Evolutionary conservation across 2,113 vertebrate genomes (phyloP), one percentile per base, ranked within the genome.

Genomic region (Hyaena hyaena): DNA sequence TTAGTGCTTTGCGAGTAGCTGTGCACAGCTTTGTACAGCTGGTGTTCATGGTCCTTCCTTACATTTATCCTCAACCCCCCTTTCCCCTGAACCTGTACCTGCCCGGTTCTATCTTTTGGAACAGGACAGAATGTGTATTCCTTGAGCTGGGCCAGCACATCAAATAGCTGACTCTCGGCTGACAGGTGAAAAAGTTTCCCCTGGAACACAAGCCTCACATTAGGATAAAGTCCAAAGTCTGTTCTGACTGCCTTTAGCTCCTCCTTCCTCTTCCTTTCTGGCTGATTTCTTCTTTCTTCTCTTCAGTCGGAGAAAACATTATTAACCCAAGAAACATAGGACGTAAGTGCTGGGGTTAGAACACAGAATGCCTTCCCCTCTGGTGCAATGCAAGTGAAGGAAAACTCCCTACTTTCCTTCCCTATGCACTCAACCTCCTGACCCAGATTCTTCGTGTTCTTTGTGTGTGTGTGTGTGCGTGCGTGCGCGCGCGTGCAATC

Each of bases 351-450:
- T 26, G 23, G 48, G 31, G n/a, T 61, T 53, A 66, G 45, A 89
- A n/a, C 43, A 55, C 73, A 86, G 26, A 10, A 45, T 0, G 3
- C 7, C 31, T 33, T 80, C 9, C 16, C 11, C 33, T 50, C 31
- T 68, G 69, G 26, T 21, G 28, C 39, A 33, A 31, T 10, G 10
- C 80, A 63, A 48, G 33, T 8, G 33, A 69, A 74, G 23, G 10
- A 35, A 28, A 35, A 73, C 4, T 1, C 24, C 23, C 7, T 16
- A 7, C 21, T 48, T 28, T 48, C 5, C 15, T 55, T n/a, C 5
- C 45, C 33, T 3, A 23, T 21, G 1, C 5, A 2, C 0, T 9
- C 2, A 10, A 10, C 35, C 48, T 31, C 0, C 2, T 10, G 28
- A 77, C 4, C 14, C 17, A 39, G 19, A 11, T 68, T 81, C n/a